phyloP scores from a whole-genome alignment of 2,113 vertebrate genomes.

The Oryzias curvinotus region DNA sequence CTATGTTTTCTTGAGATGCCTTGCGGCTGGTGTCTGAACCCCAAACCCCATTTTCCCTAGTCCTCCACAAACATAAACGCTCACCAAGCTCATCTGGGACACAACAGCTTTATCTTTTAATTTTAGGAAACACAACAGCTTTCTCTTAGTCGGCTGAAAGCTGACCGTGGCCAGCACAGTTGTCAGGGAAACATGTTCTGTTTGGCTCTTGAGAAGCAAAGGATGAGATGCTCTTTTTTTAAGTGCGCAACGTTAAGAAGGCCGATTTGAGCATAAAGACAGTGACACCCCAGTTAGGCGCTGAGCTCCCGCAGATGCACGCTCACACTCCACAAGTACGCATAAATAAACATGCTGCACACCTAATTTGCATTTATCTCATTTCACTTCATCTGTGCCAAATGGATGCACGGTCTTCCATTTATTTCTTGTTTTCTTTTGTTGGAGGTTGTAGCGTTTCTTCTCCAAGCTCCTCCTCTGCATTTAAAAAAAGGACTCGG shows the following conservation, averaged over 20 bases:
- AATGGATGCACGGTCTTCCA: neutral
- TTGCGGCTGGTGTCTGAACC: too few relatives aligned
- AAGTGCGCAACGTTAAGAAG: conserved; percentile 16
- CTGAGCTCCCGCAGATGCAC: conserved; percentile 35
- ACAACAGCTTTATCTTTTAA: neutral
- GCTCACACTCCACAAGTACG: conserved; percentile 29
- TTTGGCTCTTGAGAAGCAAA: conserved; percentile 55
- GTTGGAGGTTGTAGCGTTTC: conserved; percentile 9
- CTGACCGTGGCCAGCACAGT: conserved; percentile 38
- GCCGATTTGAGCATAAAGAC: conserved; percentile 43
- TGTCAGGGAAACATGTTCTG: conserved; percentile 64
- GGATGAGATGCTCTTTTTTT: conserved; percentile 62
- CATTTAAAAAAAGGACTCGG: conserved; percentile 57
- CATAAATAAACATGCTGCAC: conserved; percentile 62
- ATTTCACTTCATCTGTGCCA: conserved; percentile 3
- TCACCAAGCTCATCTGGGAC: too few relatives aligned
- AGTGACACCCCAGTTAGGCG: conserved; percentile 50
- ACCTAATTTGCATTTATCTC: conserved; percentile 22
- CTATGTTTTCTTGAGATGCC: too few relatives aligned
- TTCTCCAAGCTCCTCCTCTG: conserved; percentile 42
- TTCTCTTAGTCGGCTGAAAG: conserved; percentile 34
- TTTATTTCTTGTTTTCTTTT: conserved; percentile 24
- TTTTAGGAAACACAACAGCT: conserved; percentile 29
- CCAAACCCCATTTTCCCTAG: too few relatives aligned
- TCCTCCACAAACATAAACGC: too few relatives aligned